phyloP scores from a whole-genome alignment of 2,888 invertebrate genomes.

The Phania funesta region DNA sequence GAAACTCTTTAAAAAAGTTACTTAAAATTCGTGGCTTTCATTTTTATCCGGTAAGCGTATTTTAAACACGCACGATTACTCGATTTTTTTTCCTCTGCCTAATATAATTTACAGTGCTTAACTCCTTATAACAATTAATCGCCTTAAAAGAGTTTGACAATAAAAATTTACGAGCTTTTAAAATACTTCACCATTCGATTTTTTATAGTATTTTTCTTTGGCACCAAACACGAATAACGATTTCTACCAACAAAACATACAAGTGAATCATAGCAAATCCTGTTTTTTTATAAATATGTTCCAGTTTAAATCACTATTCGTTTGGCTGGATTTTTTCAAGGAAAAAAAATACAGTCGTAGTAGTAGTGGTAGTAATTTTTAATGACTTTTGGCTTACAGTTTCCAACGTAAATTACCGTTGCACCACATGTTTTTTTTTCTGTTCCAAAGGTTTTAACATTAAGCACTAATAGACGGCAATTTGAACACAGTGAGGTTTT shows the following conservation, averaged over 20 bases:
- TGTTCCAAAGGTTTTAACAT: slow-evolving; percentile 20
- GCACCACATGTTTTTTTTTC: neutral
- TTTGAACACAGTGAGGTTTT: slow-evolving; percentile 22
- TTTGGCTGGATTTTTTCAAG: slow-evolving; percentile 6
- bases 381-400: slow-evolving; percentile 64
- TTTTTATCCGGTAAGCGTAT: neutral
- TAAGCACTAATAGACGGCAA: slow-evolving; percentile 10
- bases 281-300: slow-evolving; percentile 4
- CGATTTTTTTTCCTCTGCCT: neutral
- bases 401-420: slow-evolving; percentile 59
- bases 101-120: slow-evolving; percentile 41
- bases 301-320: slow-evolving; percentile 25
- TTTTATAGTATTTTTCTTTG: slow-evolving; percentile 49
- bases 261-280: slow-evolving; percentile 11
- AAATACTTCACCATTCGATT: slow-evolving; percentile 56
- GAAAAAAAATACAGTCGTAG: neutral
- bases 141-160: slow-evolving; percentile 67
- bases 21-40: neutral
- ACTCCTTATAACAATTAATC: slow-evolving; percentile 64
- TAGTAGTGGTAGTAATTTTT: slow-evolving; percentile 22
- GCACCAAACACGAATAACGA: slow-evolving; percentile 16
- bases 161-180: slow-evolving; percentile 65
- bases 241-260: slow-evolving; percentile 1
- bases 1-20: too few relatives aligned
- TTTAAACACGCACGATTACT: slow-evolving; percentile 38